Conservation (phyloP, 2,888 invertebrate species). For the Dicycla oo region DNA sequence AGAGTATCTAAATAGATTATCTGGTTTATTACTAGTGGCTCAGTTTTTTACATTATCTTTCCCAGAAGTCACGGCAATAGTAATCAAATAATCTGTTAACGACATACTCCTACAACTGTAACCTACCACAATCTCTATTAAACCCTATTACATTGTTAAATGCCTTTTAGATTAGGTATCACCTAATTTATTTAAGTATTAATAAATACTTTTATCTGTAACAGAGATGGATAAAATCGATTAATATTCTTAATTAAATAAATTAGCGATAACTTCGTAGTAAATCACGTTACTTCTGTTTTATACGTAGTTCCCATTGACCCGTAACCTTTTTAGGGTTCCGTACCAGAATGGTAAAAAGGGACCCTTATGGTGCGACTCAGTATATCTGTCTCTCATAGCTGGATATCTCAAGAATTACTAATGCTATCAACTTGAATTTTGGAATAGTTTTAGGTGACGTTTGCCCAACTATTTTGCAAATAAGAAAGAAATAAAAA, state of each 20-base stretch:
- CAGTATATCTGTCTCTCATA: too few species aligned
- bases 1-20: constrained; percentile 38
- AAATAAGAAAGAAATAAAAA: too few species aligned
- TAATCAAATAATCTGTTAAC: constrained; percentile 42
- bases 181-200: constrained; percentile 16
- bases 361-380: too few species aligned
- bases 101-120: constrained; percentile 14
- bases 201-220: constrained; percentile 23
- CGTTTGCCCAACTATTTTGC: too few species aligned
- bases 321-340: neutral
- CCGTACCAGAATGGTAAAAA: too few species aligned
- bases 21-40: constrained; percentile 29
- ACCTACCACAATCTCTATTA: constrained; percentile 16
- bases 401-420: too few species aligned
- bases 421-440: too few species aligned
- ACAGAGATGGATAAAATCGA: constrained; percentile 19
- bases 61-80: constrained; percentile 47
- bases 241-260: constrained; percentile 15
- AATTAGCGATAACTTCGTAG: constrained; percentile 19
- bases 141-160: constrained; percentile 4
- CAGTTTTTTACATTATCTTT: constrained; percentile 33
- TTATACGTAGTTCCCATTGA: neutral
- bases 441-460: too few species aligned
- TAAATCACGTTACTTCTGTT: neutral
- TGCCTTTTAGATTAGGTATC: constrained; percentile 28